These are phyloP conservation scores for Malurus cyaneus DNA, from an alignment of 2,113 vertebrate species.

Conservation along the genomic window DNA sequence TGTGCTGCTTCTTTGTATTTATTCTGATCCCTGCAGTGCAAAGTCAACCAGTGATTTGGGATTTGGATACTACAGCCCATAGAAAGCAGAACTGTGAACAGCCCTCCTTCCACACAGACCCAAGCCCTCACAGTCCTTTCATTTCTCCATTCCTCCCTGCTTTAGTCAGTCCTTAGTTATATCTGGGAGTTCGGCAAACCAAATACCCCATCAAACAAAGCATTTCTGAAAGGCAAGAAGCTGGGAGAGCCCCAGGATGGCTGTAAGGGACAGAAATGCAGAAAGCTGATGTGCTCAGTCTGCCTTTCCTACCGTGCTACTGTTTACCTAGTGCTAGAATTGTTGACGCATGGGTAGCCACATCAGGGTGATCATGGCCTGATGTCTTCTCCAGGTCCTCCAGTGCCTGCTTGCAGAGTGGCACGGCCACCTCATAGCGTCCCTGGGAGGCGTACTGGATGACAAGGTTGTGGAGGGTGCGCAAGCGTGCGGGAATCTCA, in stretches of 20 bases:
- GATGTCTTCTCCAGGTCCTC: slow-evolving; percentile 98
- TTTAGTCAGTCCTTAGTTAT: not conserved
- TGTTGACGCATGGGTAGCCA: slow-evolving; percentile 99
- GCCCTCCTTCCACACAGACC: not conserved
- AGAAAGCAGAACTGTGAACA: not conserved
- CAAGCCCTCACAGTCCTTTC: not conserved
- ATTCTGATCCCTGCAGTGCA: slow-evolving; percentile 90
- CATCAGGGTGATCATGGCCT: slow-evolving; percentile 94
- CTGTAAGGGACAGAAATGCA: not conserved
- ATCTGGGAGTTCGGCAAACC: not conserved
- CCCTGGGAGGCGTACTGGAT: slow-evolving; percentile 99
- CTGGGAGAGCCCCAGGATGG: not conserved
- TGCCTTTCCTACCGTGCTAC: slow-evolving; percentile 53
- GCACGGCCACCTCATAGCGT: slow-evolving; percentile 95
- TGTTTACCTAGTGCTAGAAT: slow-evolving; percentile 93
- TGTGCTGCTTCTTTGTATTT: slow-evolving; percentile 99
- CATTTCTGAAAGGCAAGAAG: not conserved
- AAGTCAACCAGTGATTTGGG: not conserved
- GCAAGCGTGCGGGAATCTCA: slow-evolving; percentile 92
- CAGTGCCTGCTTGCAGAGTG: slow-evolving; percentile 95
- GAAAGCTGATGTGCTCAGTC: not conserved
- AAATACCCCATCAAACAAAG: not conserved
- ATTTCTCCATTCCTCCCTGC: not conserved
- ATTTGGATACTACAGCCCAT: not conserved
- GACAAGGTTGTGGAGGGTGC: slow-evolving; percentile 96